Evolutionary conservation across 2,113 vertebrate genomes (phyloP), one percentile per base, ranked within the genome.

Genomic region (Erinaceus europaeus): DNA sequence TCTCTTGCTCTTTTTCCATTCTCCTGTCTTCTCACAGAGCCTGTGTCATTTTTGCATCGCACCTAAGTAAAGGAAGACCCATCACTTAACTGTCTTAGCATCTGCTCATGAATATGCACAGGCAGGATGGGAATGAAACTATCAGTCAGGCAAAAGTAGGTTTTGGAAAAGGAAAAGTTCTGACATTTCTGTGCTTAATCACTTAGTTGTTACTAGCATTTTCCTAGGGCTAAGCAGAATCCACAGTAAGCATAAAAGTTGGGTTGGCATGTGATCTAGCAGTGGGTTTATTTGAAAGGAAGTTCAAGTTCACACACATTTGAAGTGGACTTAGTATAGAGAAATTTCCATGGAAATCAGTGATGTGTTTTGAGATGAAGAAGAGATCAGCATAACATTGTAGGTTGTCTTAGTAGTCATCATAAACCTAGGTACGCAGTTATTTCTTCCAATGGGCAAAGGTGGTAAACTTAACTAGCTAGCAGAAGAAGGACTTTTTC

Each of bases 91-190:
- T 42, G 62, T 55, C 18, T n/a, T n/a, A n/a, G n/a, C n/a, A n/a
- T n/a, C 36, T 76, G 11, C 14, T 36, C 27, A 25, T 68, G 68
- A 62, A 38, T 59, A 55, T 71, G 9, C 55, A n/a, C 14, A 64
- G 38, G 9, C 38, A 42, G 50, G 40, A 15, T 40, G 17, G 25
- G 36, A 62, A 4, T 83, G 18, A 89, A 57, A 44, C 2, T 21
- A 0, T 38, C 12, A 40, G 13, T 67, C 68, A 46, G 29, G 14
- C 75, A 84, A 62, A 69, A 48, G 38, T 81, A 48, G 64, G 14
- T 75, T 94, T 94, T 57, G 48, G 48, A 87, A 89, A n/a, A n/a
- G 71, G 73, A 67, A 69, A 83, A 17, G 1, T 79, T 76, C 76
- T 88, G 84, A 83, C 34, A 6, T 36, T 25, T n/a, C n/a, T n/a